Base-by-base conservation (phyloP, 2,797 vertebrate species). In the Meriones psammophilus region DNA sequence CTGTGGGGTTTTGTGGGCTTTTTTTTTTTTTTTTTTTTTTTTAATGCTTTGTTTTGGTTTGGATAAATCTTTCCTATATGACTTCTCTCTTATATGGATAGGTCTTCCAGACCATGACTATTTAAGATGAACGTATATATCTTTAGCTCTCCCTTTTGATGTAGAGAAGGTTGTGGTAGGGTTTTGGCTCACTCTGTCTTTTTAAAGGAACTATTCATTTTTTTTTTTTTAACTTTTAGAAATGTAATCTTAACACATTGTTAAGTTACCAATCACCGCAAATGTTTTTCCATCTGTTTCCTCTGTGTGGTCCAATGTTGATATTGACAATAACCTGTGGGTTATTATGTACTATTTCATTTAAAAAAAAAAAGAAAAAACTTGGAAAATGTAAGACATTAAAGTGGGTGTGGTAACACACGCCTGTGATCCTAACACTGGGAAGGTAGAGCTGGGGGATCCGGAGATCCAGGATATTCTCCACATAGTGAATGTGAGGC, bases 231-330 rank as follows among this genome's bases (percentile, higher is more conserved):
- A 73, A 30, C 69, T 94, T 71, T 30, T 54, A 69, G 36, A 89
- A 54, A 87, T 54, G 87, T 92, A 92, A 95, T 89, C 90, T 83
- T 84, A 95, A 74, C 74, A 81, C 66, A 73, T 73, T 81, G 33
- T 91, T 89, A 96, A 96, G 68, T 79, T 95, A 42, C 87, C 62
- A 91, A 18, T 97, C 89, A 94, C 64, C 80, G 81, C 95, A 91
- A 97, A 86, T 96, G 89, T 96, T 97, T 92, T 86, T 73, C 95
- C 94, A 88, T 92, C 96, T 97, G 96, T 92, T 92, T 88, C 64
- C 66, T 95, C 64, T 77, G 33, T 42, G 24, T 89, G 76, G 66
- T 85, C 66, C 88, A 74, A 5, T 58, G 62, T 91, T 62, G 4
- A 80, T 91, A 64, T 85, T 69, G 76, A 93, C 50, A 95, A 46